A percentile compares a stretch with the other conserved stretches of the same genome.
These are phyloP conservation scores for Andricus curvator DNA, from an alignment of 2,888 invertebrate genomes.

Conservation along the genomic window DNA sequence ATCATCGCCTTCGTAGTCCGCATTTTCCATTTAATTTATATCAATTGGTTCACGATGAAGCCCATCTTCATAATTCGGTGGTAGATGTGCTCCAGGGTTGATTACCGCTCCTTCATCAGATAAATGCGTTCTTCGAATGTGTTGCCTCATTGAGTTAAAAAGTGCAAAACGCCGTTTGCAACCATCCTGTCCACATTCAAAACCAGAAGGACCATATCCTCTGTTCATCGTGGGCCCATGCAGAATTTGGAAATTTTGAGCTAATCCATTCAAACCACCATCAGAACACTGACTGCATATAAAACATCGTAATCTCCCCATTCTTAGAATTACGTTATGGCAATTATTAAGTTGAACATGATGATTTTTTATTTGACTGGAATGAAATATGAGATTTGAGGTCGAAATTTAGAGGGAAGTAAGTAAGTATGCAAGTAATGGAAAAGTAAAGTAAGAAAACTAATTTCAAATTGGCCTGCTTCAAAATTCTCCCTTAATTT, in stretches of 20 bases:
- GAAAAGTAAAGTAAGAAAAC: too few species aligned
- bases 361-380: too few species aligned
- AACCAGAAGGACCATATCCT: conserved; percentile 35
- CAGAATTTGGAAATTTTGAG: conserved; percentile 8
- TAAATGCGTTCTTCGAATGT: conserved; percentile 44
- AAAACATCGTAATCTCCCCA: background rate
- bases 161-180: background rate
- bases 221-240: conserved; percentile 42
- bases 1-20: background rate
- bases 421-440: too few species aligned
- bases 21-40: background rate
- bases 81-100: background rate
- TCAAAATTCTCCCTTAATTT: too few species aligned
- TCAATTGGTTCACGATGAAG: background rate
- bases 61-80: background rate
- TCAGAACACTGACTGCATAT: background rate
- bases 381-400: too few species aligned
- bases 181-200: conserved; percentile 6
- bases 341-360: too few species aligned
- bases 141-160: conserved; percentile 44
- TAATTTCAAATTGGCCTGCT: too few species aligned
- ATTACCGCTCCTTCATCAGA: conserved; percentile 4
- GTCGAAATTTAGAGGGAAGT: too few species aligned
- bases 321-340: background rate
- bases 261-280: conserved; percentile 38